Conservation (phyloP, 2,113 vertebrate species). For the Gopherus flavomarginatus region DNA sequence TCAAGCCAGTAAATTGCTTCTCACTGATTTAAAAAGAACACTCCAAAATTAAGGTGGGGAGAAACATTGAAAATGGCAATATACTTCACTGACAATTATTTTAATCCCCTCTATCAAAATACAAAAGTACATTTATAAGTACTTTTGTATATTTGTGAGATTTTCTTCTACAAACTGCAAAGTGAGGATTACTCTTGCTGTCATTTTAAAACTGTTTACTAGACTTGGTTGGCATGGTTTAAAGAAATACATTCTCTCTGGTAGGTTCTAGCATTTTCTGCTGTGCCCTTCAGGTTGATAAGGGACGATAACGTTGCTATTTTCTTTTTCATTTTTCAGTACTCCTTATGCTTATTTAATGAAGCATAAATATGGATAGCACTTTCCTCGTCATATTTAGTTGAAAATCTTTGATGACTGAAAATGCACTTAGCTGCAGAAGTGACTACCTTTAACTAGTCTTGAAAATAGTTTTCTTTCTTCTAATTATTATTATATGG, state of each 20-base stretch:
- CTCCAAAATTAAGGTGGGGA: not conserved
- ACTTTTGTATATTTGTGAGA: not conserved
- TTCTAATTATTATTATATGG: constrained; percentile 52
- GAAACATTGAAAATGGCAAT: not conserved
- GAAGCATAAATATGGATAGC: constrained; percentile 44
- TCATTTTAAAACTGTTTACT: not conserved
- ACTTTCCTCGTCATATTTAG: constrained; percentile 1
- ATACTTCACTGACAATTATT: not conserved
- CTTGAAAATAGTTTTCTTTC: constrained; percentile 38
- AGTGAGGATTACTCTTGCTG: not conserved
- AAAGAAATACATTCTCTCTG: not conserved
- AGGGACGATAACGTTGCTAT: not conserved
- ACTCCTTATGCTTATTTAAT: constrained; percentile 47
- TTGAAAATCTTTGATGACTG: constrained; percentile 9
- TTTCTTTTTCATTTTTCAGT: constrained; percentile 25
- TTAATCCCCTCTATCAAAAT: not conserved
- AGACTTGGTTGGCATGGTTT: not conserved
- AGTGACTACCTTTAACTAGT: constrained; percentile 22
- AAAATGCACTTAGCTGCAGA: constrained; percentile 55
- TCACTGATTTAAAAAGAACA: not conserved
- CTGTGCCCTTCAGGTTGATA: not conserved
- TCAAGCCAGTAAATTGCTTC: not conserved
- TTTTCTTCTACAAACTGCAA: constrained; percentile 7
- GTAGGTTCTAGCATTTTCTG: not conserved
- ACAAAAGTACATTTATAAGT: not conserved